Percentiles rank a stretch among this genome's conserved stretches.
Evolutionary conservation across 2,113 vertebrate genomes (phyloP).

Genomic region (Oreochromis tanganicae): DNA sequence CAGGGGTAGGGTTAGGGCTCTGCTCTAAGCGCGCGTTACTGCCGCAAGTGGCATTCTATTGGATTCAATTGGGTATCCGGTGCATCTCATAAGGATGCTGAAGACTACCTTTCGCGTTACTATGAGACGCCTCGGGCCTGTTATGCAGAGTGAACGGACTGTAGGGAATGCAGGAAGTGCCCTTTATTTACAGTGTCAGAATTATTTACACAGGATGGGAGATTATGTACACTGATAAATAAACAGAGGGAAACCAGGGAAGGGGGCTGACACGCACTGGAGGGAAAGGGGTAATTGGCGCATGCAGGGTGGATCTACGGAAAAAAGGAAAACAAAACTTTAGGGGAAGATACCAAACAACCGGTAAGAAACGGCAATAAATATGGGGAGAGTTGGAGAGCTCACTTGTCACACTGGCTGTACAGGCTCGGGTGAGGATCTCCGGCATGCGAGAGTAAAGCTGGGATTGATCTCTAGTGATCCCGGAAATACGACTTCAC

Average conservation of each 20-base stretch:
- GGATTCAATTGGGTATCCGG: too few species aligned
- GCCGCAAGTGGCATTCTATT: background rate
- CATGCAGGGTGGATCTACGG: background rate
- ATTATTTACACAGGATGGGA: background rate
- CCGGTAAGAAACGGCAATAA: background rate
- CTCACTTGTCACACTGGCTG: too few species aligned
- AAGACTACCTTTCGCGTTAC: background rate
- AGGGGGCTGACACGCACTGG: background rate
- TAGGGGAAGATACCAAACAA: background rate
- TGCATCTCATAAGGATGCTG: too few species aligned
- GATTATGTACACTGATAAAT: background rate
- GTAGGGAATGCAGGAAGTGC: background rate
- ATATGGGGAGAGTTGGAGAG: background rate
- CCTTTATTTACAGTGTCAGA: background rate
- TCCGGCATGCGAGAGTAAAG: too few species aligned
- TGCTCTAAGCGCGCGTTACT: background rate
- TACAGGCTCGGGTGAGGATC: too few species aligned
- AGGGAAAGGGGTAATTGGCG: fast-evolving
- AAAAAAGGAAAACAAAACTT: fast-evolving
- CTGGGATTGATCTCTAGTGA: too few species aligned
- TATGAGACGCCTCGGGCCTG: background rate
- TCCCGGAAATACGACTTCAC: too few species aligned
- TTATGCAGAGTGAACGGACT: background rate
- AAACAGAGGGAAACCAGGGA: background rate
- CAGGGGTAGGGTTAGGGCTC: background rate